A percentile compares a stretch with the other conserved stretches of the same genome.
Conservation (phyloP, 2,888 invertebrate genomes). For the Pachymerium ferrugineum region DNA sequence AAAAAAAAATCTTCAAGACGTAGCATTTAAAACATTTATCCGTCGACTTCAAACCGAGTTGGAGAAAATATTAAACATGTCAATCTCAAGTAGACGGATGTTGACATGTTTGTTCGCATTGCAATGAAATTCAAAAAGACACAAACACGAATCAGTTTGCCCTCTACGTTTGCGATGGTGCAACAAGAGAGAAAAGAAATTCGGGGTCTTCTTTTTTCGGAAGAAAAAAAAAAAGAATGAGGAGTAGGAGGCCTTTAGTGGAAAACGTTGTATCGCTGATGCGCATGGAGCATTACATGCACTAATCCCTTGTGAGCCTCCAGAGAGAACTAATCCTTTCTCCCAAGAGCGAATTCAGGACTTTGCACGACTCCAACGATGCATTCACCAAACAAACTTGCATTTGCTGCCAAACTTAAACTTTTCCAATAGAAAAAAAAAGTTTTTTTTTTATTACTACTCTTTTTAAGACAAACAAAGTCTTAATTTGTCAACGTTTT, state of each 20-base stretch:
- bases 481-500: neutral
- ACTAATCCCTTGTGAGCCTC: constrained; percentile 13
- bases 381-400: constrained; percentile 13
- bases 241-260: neutral
- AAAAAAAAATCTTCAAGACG: neutral
- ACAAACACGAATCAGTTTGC: neutral
- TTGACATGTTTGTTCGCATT: constrained; percentile 1
- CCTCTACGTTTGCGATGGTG: neutral
- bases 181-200: no score
- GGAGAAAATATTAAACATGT: constrained; percentile 29
- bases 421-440: no score
- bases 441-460: neutral
- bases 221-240: neutral
- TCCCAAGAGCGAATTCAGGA: constrained; percentile 8
- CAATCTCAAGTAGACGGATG: constrained; percentile 7
- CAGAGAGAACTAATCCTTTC: constrained; percentile 13
- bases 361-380: constrained; percentile 8
- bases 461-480: neutral
- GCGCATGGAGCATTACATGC: constrained; percentile 7
- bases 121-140: neutral
- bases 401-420: constrained; percentile 7
- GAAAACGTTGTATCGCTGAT: constrained; percentile 13
- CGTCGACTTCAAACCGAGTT: neutral
- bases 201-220: neutral
- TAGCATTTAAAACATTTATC: constrained; percentile 6